These are phyloP conservation scores for Brachypodius melanocephalos DNA, from an alignment of 2,113 vertebrate genomes.

Conservation along the genomic window DNA sequence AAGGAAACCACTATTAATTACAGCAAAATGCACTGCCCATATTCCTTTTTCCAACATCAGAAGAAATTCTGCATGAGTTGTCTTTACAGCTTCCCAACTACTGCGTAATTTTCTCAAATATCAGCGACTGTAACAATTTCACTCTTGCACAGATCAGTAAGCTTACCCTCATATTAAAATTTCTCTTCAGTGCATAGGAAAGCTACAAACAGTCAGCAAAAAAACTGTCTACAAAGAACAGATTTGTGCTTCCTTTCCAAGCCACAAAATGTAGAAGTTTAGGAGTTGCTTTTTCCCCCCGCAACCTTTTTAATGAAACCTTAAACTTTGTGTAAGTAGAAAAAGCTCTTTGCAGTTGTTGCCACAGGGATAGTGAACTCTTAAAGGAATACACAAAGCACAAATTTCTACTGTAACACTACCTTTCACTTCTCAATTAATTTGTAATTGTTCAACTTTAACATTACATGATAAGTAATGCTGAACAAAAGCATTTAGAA, in stretches of 20 bases:
- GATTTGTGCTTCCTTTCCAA: conserved; percentile 32
- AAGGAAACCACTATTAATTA: neutral
- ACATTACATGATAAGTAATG: neutral
- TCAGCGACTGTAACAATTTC: neutral
- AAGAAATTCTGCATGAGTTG: neutral
- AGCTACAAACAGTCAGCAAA: conserved; percentile 29
- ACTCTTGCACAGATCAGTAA: neutral
- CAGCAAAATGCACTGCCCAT: neutral
- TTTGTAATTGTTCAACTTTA: neutral
- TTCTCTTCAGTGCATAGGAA: neutral
- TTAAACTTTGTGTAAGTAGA: conserved; percentile 17
- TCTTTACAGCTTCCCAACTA: neutral
- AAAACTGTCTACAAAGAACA: neutral
- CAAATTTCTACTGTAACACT: neutral
- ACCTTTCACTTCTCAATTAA: neutral
- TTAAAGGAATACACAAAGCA: neutral
- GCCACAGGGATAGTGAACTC: neutral
- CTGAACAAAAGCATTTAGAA: neutral
- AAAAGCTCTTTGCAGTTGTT: conserved; percentile 5
- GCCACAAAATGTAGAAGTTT: neutral
- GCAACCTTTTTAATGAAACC: neutral
- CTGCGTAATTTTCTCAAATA: neutral
- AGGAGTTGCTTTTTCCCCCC: neutral
- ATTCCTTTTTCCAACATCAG: neutral
- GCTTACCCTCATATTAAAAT: neutral